A percentile compares a stretch with the other conserved stretches of the same genome.
phyloP scores from a whole-genome alignment of 1,140 invertebrate species.

The Aphidius ervi region DNA sequence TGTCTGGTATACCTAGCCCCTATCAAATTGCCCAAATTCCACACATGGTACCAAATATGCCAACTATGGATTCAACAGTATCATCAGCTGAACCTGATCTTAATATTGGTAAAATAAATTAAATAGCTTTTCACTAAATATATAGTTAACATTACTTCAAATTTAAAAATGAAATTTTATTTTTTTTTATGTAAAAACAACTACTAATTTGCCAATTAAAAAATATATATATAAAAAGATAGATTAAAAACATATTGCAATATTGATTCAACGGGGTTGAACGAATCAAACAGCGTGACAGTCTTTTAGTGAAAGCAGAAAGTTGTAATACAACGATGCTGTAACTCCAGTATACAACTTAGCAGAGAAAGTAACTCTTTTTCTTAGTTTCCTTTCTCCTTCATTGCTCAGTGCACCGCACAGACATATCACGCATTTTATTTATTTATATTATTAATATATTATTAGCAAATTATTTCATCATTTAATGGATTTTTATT shows the following conservation, averaged over 20 bases:
- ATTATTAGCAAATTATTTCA: not conserved
- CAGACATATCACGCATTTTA: not conserved
- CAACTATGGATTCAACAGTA: slow-evolving; percentile 59
- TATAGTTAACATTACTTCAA: not conserved
- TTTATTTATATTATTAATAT: slow-evolving; percentile 4
- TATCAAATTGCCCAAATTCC: slow-evolving; percentile 43
- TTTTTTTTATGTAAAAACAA: no score
- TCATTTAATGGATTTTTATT: slow-evolving; percentile 16
- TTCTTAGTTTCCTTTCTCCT: slow-evolving; percentile 37
- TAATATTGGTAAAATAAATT: slow-evolving; percentile 54
- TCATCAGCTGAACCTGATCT: slow-evolving; percentile 57
- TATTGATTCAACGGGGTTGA: slow-evolving; percentile 7
- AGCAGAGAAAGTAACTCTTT: slow-evolving; percentile 49
- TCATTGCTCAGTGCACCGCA: slow-evolving; percentile 14
- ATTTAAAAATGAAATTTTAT: no score
- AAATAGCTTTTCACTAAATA: not conserved
- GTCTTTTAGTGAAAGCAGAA: slow-evolving; percentile 50
- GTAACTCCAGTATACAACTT: slow-evolving; percentile 37
- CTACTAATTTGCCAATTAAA: no score
- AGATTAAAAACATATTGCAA: not conserved
- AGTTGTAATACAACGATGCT: slow-evolving; percentile 52
- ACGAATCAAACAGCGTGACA: slow-evolving; percentile 34
- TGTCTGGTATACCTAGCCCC: slow-evolving; percentile 33
- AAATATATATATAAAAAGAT: no score
- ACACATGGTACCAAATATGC: slow-evolving; percentile 42